Conservation (phyloP, 2,888 invertebrate species). For the Metalampra italica region DNA sequence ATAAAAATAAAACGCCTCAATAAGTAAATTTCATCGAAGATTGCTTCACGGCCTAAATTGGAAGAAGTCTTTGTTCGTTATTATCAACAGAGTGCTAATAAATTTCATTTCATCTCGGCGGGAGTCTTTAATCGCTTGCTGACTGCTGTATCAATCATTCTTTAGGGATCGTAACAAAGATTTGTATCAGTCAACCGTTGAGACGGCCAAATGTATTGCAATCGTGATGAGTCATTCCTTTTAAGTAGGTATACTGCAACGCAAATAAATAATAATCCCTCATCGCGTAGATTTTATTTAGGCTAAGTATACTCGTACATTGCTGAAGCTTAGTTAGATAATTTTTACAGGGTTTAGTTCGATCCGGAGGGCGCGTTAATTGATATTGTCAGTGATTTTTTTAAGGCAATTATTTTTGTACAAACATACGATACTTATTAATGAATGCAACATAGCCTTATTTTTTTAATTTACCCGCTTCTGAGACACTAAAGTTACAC, state of each 20-base stretch:
- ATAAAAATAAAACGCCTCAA: slow-evolving; percentile 36
- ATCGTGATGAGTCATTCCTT: slow-evolving; percentile 5
- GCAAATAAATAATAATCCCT: too few relatives aligned
- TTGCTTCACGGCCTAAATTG: slow-evolving; percentile 40
- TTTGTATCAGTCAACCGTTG: slow-evolving; percentile 55
- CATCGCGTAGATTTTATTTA: too few relatives aligned
- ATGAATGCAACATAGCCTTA: too few relatives aligned
- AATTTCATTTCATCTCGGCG: slow-evolving; percentile 49
- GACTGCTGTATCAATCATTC: slow-evolving; percentile 58
- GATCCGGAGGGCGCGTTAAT: too few relatives aligned
- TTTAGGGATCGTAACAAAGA: slow-evolving; percentile 47
- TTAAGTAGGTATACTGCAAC: neutral
- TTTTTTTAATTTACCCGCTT: too few relatives aligned
- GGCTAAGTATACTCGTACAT: too few relatives aligned
- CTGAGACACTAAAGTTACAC: too few relatives aligned
- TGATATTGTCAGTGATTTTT: too few relatives aligned
- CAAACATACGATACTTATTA: too few relatives aligned
- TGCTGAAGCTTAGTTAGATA: too few relatives aligned
- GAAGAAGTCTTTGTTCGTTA: slow-evolving; percentile 40
- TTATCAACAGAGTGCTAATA: slow-evolving; percentile 56
- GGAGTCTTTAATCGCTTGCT: slow-evolving; percentile 46
- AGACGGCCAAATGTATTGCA: slow-evolving; percentile 23
- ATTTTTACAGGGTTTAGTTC: too few relatives aligned
- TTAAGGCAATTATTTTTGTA: too few relatives aligned
- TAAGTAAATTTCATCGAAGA: slow-evolving; percentile 51